Evolutionary conservation across 1,140 invertebrate genomes (phyloP), one percentile per base, ranked within the genome.

Genomic region (Penaeus japonicus): DNA sequence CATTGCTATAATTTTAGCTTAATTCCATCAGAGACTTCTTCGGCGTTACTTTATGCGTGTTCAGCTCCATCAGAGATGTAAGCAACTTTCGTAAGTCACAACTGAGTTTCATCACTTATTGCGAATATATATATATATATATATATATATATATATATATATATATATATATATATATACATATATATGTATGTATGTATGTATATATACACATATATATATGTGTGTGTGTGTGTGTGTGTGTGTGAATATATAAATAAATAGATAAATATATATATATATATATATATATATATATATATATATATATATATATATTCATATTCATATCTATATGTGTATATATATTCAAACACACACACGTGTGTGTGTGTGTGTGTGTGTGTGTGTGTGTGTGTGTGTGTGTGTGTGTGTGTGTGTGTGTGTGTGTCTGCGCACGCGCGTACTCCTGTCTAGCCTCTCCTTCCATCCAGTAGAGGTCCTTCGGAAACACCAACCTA

Each of bases 401-500:
- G 35, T 39, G 35, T 7, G 35, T 39, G 2, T 39, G 35, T 39
- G 35, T 39, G 35, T 7, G 35, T 39, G 35, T 7, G 35, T 39
- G 3, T 39, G 35, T 39, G 35, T 39, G 35, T 39, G 7, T 4
- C 35, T 39, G 7, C n/a, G n/a, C n/a, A n/a, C n/a, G n/a, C n/a
- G n/a, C n/a, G n/a, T n/a, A n/a, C n/a, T n/a, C n/a, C n/a, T n/a
- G n/a, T n/a, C n/a, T n/a, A n/a, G n/a, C 3, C 35, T 7, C 7
- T 7, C 35, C 2, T 7, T n/a, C 59, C 59, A 65, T 12, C 27
- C 59, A 2, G 3, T 65, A 12, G 27, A 82, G 7, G 24, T 62
- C 30, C 27, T 47, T 39, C 77, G 30, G 27, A 39, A 79, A 35
- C 15, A 84, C 85, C 35, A 86, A 90, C 89, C 87, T 24, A 87